Evolutionary conservation across 2,888 invertebrate species (phyloP).

Genomic region (Amiota communis): DNA sequence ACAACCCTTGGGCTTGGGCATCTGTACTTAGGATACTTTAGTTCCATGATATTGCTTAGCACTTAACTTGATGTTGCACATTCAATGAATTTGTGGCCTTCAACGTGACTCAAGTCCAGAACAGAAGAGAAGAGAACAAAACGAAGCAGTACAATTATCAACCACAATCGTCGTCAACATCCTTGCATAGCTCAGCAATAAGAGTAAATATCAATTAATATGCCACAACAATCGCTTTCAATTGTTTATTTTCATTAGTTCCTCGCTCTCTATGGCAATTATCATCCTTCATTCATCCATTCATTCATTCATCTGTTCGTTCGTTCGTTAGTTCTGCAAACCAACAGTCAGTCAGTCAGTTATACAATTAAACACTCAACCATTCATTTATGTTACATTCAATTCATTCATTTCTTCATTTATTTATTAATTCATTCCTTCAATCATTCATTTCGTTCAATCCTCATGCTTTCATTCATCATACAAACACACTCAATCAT

Average conservation of each 20-base stretch:
- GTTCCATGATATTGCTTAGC: no score
- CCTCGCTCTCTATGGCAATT: background rate
- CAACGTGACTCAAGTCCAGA: no score
- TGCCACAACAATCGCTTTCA: conserved; percentile 1
- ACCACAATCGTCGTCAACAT: no score
- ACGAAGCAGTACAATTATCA: no score
- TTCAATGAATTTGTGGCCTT: no score
- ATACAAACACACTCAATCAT: conserved; percentile 2
- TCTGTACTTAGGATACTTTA: no score
- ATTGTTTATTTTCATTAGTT: conserved; percentile 15
- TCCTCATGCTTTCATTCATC: background rate
- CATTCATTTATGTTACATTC: background rate
- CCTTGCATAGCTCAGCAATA: background rate
- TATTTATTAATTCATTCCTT: background rate
- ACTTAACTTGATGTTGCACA: no score
- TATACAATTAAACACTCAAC: background rate
- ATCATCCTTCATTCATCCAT: background rate
- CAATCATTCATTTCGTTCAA: conserved; percentile 3
- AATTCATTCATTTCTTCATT: background rate
- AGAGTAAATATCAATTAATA: conserved; percentile 8
- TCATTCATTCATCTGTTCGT: background rate
- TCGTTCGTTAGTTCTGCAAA: no score
- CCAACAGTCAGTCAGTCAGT: no score
- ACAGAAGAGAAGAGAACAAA: no score
- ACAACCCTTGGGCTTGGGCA: no score